Percentiles rank a stretch among this genome's conserved stretches.
Evolutionary conservation across 2,888 invertebrate species (phyloP).

Genomic region (Conus canariensis): DNA sequence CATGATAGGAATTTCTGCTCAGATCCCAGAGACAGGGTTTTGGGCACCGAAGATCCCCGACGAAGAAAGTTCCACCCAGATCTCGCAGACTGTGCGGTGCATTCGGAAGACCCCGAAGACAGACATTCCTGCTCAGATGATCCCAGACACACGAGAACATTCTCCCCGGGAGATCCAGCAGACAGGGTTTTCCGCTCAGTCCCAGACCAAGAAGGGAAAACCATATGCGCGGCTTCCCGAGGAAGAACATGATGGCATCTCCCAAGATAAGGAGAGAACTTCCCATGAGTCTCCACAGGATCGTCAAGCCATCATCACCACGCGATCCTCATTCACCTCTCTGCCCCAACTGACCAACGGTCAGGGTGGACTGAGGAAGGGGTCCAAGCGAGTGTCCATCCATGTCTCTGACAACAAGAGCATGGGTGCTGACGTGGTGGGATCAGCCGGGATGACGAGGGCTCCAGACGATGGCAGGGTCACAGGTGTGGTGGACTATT

Average conservation of each 20-base stretch:
- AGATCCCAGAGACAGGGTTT: no score
- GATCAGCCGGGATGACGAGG: background rate
- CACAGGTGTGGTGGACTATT: background rate
- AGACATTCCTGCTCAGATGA: background rate
- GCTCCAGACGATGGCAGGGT: background rate
- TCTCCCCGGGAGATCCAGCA: no score
- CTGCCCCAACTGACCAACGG: background rate
- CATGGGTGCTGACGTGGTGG: background rate
- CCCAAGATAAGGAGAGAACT: background rate
- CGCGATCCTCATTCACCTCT: background rate
- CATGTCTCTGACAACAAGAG: background rate
- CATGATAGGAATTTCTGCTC: no score
- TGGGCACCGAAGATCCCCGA: no score
- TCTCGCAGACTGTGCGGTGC: no score
- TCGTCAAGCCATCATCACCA: no score
- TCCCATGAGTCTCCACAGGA: background rate
- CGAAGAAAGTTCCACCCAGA: no score
- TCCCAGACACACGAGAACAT: no score
- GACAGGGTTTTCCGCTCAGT: background rate
- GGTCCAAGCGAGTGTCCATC: conserved; percentile 8
- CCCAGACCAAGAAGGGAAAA: background rate
- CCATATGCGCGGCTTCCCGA: background rate
- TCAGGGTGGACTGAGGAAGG: background rate
- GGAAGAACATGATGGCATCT: background rate
- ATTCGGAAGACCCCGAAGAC: background rate